phyloP scores from a whole-genome alignment of 2,888 invertebrate species.

The Ischnura elegans region DNA sequence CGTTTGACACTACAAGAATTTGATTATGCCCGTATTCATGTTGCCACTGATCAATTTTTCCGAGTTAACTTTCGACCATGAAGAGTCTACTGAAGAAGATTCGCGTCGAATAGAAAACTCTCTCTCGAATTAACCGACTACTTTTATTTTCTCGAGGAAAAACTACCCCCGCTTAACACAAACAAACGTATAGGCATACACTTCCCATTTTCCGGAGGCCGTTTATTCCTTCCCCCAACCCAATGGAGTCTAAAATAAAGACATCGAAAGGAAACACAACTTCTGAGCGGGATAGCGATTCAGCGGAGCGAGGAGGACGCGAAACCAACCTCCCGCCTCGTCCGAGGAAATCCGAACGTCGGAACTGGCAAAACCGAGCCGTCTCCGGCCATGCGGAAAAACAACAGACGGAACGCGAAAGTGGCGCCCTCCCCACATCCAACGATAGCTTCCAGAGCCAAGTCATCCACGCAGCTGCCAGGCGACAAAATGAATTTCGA shows the following conservation, averaged over 20 bases:
- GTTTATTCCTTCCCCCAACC: neutral
- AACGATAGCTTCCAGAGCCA: too few species aligned
- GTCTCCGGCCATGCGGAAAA: slow-evolving; percentile 26
- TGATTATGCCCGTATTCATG: too few species aligned
- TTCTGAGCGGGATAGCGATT: neutral
- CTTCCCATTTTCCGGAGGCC: neutral
- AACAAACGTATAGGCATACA: neutral
- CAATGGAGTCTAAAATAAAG: neutral
- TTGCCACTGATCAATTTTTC: too few species aligned
- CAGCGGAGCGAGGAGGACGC: neutral
- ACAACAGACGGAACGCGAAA: slow-evolving; percentile 23
- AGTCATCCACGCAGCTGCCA: neutral
- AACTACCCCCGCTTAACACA: neutral
- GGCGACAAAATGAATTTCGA: neutral
- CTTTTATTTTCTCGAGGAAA: neutral
- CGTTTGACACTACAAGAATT: too few species aligned
- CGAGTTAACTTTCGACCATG: too few species aligned
- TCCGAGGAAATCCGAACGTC: neutral
- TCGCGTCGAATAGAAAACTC: too few species aligned
- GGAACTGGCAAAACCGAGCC: neutral
- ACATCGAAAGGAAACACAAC: slow-evolving; percentile 15
- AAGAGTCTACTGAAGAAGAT: too few species aligned
- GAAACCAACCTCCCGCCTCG: neutral
- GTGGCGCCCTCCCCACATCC: neutral
- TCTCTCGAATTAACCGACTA: neutral